These are phyloP conservation scores for Calycopis cecrops DNA, from an alignment of 1,140 invertebrate species.

Conservation along the genomic window DNA sequence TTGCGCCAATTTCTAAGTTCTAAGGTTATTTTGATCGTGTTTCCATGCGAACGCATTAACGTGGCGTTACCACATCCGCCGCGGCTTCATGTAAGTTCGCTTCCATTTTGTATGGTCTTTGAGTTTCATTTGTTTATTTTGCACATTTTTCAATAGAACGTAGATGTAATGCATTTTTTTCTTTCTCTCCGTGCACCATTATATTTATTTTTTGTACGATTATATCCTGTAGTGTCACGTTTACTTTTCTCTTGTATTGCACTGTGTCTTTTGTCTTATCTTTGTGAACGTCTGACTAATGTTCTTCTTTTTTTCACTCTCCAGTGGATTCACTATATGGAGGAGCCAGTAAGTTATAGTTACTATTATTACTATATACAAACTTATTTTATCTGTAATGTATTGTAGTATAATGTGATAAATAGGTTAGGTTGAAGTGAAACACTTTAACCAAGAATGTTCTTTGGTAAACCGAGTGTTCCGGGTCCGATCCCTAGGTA, in stretches of 20 bases:
- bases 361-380: constrained; percentile 12
- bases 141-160: constrained; percentile 53
- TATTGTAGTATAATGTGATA: too few species aligned
- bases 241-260: constrained; percentile 25
- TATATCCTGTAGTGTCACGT: constrained; percentile 17
- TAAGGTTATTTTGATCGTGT: constrained; percentile 68
- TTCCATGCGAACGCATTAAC: constrained; percentile 63
- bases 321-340: constrained; percentile 88
- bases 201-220: background rate
- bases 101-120: constrained; percentile 42
- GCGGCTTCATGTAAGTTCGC: constrained; percentile 74
- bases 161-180: constrained; percentile 57
- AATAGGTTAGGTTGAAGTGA: too few species aligned
- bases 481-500: too few species aligned
- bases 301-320: constrained; percentile 63
- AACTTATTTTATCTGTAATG: too few species aligned
- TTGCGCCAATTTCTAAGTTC: constrained; percentile 57
- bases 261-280: constrained; percentile 26
- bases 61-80: constrained; percentile 58
- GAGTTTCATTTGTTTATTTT: constrained; percentile 52
- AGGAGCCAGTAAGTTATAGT: constrained; percentile 88
- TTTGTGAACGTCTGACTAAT: constrained; percentile 41
- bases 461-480: too few species aligned
- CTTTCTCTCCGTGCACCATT: constrained; percentile 59
- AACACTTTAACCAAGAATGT: too few species aligned